Evolutionary conservation across 2,113 vertebrate species (phyloP).

Genomic region (Hippocampus guttulatus): DNA sequence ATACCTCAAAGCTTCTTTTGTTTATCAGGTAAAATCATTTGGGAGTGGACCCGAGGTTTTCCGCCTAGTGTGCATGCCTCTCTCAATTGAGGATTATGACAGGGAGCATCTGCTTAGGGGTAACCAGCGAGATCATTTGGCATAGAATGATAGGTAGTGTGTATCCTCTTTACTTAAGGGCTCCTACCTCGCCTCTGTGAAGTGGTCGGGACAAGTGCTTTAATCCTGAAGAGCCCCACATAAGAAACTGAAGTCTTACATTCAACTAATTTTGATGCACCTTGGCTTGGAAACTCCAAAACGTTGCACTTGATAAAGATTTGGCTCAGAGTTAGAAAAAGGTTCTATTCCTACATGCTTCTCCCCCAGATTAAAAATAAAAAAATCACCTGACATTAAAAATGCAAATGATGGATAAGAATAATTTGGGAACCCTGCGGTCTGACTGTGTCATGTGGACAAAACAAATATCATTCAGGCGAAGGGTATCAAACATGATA

Average conservation of each 20-base stretch:
- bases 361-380: neutral
- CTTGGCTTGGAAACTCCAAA: neutral
- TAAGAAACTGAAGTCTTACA: conserved; percentile 28
- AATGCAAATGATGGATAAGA: neutral
- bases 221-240: conserved; percentile 15
- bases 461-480: conserved; percentile 25
- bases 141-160: conserved; percentile 57
- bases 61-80: conserved; percentile 75
- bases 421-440: neutral
- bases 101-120: conserved; percentile 78
- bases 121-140: conserved; percentile 71
- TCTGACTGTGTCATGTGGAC: neutral
- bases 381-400: neutral
- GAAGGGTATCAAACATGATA: conserved; percentile 18
- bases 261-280: neutral
- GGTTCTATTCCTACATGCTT: neutral
- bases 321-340: neutral
- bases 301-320: neutral
- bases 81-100: conserved; percentile 77
- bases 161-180: conserved; percentile 66
- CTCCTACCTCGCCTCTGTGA: conserved; percentile 47
- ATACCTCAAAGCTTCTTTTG: conserved; percentile 78
- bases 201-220: conserved; percentile 45
- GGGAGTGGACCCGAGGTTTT: conserved; percentile 66
- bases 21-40: conserved; percentile 66